Percentiles rank a stretch among this genome's conserved stretches.
phyloP scores from a whole-genome alignment of 2,888 invertebrate genomes.

The Suillia variegata region DNA sequence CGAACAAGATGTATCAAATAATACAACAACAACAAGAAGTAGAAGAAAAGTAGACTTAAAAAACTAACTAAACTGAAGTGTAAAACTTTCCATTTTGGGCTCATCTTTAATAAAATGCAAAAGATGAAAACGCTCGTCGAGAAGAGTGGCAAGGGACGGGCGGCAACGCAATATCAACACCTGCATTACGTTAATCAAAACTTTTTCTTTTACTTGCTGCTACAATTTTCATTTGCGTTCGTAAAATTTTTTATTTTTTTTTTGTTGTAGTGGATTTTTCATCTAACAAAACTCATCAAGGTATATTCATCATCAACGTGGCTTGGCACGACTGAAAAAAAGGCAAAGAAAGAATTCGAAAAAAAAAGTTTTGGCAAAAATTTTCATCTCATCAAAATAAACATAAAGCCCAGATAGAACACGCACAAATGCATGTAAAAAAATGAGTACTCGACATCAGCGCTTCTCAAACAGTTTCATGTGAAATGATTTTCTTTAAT shows the following conservation, averaged over 20 bases:
- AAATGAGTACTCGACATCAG: no score
- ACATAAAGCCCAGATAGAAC: slow-evolving; percentile 3
- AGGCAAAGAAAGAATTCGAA: background rate
- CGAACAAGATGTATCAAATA: no score
- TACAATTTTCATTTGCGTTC: background rate
- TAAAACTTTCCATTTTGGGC: no score
- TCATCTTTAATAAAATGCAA: no score
- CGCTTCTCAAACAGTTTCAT: slow-evolving; percentile 10
- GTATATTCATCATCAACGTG: background rate
- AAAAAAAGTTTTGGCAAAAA: background rate
- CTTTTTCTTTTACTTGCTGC: no score
- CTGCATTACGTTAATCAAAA: slow-evolving; percentile 1
- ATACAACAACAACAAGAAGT: no score
- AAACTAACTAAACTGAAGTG: no score
- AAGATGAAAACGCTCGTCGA: no score
- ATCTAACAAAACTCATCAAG: background rate
- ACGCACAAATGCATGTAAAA: slow-evolving; percentile 9
- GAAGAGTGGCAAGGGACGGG: no score
- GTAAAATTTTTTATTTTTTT: background rate
- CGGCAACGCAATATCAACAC: background rate
- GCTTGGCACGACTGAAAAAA: background rate
- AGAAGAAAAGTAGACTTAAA: no score
- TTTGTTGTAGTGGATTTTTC: background rate
- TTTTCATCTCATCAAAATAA: background rate
- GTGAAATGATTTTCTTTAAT: no score